A percentile compares a stretch with the other conserved stretches of the same genome.
phyloP scores from a whole-genome alignment of 2,797 vertebrate species.

The Erithacus rubecula region DNA sequence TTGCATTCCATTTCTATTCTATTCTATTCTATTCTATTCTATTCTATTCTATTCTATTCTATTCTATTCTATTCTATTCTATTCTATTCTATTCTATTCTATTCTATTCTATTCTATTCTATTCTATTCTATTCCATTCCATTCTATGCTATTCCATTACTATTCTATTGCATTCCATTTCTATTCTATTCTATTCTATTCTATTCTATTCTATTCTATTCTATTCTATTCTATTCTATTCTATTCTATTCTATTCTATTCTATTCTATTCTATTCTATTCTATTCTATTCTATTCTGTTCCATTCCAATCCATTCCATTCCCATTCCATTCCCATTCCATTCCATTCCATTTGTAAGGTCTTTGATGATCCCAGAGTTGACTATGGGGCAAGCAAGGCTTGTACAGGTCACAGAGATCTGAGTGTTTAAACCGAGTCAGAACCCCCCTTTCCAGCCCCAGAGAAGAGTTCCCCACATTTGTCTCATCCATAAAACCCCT shows the following conservation, averaged over 20 bases:
- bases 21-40: no score
- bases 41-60: no score
- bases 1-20: no score
- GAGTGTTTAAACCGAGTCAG: background rate
- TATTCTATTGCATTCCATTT: no score
- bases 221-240: background rate
- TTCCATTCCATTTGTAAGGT: fast-evolving
- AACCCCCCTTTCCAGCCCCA: background rate
- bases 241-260: background rate
- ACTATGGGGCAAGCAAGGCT: background rate
- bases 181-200: background rate
- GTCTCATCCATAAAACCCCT: background rate
- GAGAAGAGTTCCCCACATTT: background rate
- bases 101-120: no score
- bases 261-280: background rate
- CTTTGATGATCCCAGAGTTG: background rate
- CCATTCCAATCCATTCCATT: background rate
- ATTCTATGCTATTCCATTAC: no score
- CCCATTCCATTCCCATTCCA: background rate
- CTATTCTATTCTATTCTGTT: background rate
- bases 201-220: background rate
- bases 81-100: no score
- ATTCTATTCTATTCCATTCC: no score
- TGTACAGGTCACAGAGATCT: background rate
- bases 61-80: no score